These are phyloP conservation scores for Cyrtodaria siliqua DNA, from an alignment of 2,888 invertebrate species.

Conservation along the genomic window DNA sequence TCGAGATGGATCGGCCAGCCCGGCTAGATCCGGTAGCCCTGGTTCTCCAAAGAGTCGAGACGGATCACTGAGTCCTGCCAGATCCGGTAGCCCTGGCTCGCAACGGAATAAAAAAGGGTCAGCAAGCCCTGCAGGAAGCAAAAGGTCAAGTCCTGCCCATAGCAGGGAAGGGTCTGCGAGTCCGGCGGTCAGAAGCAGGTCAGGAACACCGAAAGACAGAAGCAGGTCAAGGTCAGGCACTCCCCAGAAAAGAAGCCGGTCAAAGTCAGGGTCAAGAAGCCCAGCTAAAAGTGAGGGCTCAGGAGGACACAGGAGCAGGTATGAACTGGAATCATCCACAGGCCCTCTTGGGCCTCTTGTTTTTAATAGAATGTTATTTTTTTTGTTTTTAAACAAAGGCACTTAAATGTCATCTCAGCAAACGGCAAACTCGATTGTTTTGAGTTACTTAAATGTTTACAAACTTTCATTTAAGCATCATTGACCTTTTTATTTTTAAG, in stretches of 20 bases:
- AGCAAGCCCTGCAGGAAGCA: constrained; percentile 42
- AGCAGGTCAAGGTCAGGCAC: constrained; percentile 52
- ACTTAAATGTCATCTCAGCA: too few species aligned
- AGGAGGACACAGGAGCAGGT: not conserved
- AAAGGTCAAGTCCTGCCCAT: constrained; percentile 52
- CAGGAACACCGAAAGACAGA: constrained; percentile 51
- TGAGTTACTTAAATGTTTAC: too few species aligned
- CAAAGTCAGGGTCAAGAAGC: constrained; percentile 54
- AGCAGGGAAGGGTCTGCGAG: constrained; percentile 52
- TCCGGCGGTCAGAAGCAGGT: constrained; percentile 48
- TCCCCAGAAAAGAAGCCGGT: constrained; percentile 47
- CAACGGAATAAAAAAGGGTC: constrained; percentile 42
- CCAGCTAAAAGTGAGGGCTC: constrained; percentile 35
- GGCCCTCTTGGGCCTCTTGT: too few species aligned
- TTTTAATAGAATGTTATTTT: too few species aligned
- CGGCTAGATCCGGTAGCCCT: constrained; percentile 34
- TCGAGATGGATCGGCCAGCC: constrained; percentile 49
- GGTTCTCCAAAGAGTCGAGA: constrained; percentile 58
- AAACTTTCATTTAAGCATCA: too few species aligned
- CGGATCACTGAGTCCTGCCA: constrained; percentile 51
- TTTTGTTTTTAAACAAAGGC: too few species aligned
- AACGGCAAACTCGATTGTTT: too few species aligned
- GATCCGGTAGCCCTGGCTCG: constrained; percentile 55
- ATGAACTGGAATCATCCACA: too few species aligned
- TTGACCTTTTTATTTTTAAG: too few species aligned